A percentile compares a stretch with the other conserved stretches of the same genome.
These are phyloP conservation scores for Metridium senile DNA, from an alignment of 92 coral and sea anemone genomes.

Conservation along the genomic window DNA sequence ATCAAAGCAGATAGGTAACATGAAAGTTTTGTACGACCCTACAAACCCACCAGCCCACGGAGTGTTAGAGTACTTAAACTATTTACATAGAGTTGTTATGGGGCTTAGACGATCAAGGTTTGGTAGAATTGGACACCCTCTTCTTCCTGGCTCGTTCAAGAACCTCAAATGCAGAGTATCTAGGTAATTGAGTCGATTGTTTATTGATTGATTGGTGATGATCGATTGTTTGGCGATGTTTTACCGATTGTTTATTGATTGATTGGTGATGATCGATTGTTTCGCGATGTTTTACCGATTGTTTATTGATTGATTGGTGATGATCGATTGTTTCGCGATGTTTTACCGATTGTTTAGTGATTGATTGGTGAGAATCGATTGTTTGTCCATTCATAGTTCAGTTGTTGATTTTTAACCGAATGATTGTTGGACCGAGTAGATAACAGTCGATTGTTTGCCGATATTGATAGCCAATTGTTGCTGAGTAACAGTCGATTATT, in stretches of 20 bases:
- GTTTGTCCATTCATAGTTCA: too few relatives aligned
- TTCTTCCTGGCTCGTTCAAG: conserved; percentile 65
- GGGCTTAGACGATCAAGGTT: conserved; percentile 39
- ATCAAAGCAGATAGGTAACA: conserved; percentile 59
- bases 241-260: neutral
- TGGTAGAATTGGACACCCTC: conserved; percentile 40
- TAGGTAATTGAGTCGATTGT: conserved; percentile 17
- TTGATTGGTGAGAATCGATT: too few relatives aligned
- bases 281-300: too few relatives aligned
- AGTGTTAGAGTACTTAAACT: conserved; percentile 75
- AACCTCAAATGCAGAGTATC: conserved; percentile 50
- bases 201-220: too few relatives aligned
- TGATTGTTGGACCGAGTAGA: too few relatives aligned
- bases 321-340: too few relatives aligned
- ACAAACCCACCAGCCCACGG: conserved; percentile 55
- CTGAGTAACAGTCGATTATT: too few relatives aligned
- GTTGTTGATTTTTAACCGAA: too few relatives aligned
- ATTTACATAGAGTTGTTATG: conserved; percentile 73
- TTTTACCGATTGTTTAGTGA: neutral
- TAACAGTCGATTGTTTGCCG: too few relatives aligned
- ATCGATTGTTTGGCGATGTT: too few relatives aligned
- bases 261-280: too few relatives aligned
- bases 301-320: neutral
- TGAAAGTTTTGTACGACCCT: conserved; percentile 47
- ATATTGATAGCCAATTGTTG: too few relatives aligned